Base-by-base conservation (phyloP, 2,888 invertebrate genomes). In the Cremastinae sp. region DNA sequence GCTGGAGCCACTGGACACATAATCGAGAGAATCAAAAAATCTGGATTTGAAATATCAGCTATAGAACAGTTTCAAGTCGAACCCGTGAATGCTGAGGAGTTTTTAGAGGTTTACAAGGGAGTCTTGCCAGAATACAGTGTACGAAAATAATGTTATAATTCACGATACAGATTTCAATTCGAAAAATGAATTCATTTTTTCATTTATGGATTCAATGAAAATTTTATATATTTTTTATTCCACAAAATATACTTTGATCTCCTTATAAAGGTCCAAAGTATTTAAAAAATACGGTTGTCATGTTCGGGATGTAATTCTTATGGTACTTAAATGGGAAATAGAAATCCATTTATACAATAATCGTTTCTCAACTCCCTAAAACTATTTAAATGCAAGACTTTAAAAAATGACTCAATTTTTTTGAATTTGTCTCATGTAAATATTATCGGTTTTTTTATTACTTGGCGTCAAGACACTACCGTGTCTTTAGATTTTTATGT, bases 61-160 rank as follows among this genome's bases (percentile, higher is more conserved):
- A 90, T 97, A 76, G 94, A 95, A 88, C 94, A 96, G 93, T 93
- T 95, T 81, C 91, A 94, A 75, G 91, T 98, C 82, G 96, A 95
- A 82, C 93, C 94, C 77, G 92, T 94, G 0, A 96, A 97, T 88
- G 96, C 96, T 3, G 96, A 96, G 83, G 97, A 98, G 88, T 98
- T 98, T 90, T 94, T 95, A 85, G 97, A 98, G 90, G 95, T 98
- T 2, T 98, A 98, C 89, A 96, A 96, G 88, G 97, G 97, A 0
- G 95, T 97, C 62, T 92, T 96, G 41, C 93, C 94, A 0, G 96
- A 96, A 83, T 95, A 94, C 87, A 92, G 93, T 87, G 95, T 94
- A 85, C 84, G 89, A 83, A 12, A 2, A 47, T 35, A 37, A 2
- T 66, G 9, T 66, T 20, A 49, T 8, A 10, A 14, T n/a, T 8